These are phyloP conservation scores for Myrmecobius fasciatus DNA, from an alignment of 2,113 vertebrate species.

Conservation along the genomic window DNA sequence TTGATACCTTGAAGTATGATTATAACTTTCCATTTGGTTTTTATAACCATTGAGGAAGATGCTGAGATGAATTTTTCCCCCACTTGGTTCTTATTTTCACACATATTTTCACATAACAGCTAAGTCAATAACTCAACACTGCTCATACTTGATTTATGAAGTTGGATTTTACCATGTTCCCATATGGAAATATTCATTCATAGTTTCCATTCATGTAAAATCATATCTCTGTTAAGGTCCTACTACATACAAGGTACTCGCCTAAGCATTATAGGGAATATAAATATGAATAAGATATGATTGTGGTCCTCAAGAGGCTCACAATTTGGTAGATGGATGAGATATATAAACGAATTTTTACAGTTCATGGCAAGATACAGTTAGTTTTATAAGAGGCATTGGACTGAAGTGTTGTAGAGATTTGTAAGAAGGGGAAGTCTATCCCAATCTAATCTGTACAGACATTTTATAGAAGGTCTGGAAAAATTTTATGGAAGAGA, in stretches of 20 bases:
- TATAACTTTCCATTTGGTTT: not conserved
- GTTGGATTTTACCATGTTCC: not conserved
- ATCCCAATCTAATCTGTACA: not conserved
- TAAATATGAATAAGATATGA: not conserved
- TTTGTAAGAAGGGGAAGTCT: not conserved
- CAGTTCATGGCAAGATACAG: not conserved
- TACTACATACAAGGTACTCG: not conserved
- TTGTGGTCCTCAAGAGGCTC: not conserved
- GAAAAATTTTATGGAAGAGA: not conserved
- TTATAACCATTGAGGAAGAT: not conserved
- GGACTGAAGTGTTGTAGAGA: not conserved
- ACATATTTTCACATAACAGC: not conserved
- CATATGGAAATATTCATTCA: not conserved
- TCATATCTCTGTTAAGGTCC: not conserved
- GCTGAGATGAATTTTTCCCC: not conserved
- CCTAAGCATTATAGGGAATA: not conserved
- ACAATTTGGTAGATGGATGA: not conserved
- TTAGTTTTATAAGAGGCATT: not conserved
- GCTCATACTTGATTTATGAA: not conserved
- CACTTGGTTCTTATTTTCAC: not conserved
- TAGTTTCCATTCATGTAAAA: not conserved
- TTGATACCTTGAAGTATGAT: not conserved
- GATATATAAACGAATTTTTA: not conserved
- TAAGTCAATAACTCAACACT: not conserved
- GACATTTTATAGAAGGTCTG: not conserved